A percentile compares a stretch with the other conserved stretches of the same genome.
phyloP scores from a whole-genome alignment of 2,888 invertebrate species.

The Cataglyphis cursor region DNA sequence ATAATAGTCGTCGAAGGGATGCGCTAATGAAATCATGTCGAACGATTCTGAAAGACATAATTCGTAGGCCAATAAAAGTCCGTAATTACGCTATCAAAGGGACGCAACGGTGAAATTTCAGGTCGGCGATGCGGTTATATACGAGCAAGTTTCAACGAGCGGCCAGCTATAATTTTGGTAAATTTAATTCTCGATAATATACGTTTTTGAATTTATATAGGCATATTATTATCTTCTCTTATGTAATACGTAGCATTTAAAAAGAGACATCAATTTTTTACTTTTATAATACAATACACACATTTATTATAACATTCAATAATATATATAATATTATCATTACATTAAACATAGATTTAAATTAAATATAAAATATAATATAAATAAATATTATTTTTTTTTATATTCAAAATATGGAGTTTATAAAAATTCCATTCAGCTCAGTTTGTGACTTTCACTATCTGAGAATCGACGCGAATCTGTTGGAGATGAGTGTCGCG shows the following conservation, averaged over 20 bases:
- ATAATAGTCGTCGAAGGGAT: slow-evolving; percentile 26
- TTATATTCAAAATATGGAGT: slow-evolving; percentile 1
- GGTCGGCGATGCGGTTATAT: slow-evolving; percentile 4
- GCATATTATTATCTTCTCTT: slow-evolving; percentile 2
- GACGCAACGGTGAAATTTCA: slow-evolving; percentile 20
- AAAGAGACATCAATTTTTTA: neutral
- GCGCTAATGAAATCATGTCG: slow-evolving; percentile 42
- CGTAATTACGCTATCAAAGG: slow-evolving; percentile 45
- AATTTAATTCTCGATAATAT: slow-evolving; percentile 23
- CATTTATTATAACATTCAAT: neutral
- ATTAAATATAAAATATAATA: neutral
- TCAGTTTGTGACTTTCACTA: neutral
- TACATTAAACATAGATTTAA: neutral
- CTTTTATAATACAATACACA: neutral
- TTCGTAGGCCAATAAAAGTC: slow-evolving; percentile 51
- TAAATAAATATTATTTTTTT: neutral
- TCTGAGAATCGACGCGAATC: slow-evolving; percentile 27
- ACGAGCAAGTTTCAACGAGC: slow-evolving; percentile 1
- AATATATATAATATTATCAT: neutral
- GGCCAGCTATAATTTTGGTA: slow-evolving; percentile 23
- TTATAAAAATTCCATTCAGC: neutral
- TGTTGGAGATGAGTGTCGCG: slow-evolving; percentile 16
- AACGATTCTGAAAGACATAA: slow-evolving; percentile 45
- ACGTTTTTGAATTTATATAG: neutral
- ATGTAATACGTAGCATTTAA: neutral